Evolutionary conservation across 2,888 invertebrate genomes (phyloP).

Genomic region (Drosophila yooni): DNA sequence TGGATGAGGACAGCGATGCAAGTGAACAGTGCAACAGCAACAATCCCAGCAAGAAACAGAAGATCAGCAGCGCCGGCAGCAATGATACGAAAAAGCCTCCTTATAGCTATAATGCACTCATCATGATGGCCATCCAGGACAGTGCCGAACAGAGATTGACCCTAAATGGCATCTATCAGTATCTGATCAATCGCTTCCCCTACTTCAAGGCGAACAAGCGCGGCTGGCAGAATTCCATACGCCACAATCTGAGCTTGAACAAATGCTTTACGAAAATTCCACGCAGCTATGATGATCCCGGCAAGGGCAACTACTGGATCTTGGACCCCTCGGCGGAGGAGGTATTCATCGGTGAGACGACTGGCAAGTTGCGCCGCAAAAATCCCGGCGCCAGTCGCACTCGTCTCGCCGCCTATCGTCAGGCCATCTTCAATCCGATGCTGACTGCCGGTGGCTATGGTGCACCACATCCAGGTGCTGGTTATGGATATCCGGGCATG

Average conservation of each 20-base stretch:
- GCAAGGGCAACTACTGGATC: slow-evolving; percentile 99
- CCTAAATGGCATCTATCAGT: slow-evolving; percentile 98
- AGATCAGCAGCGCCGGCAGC: slow-evolving; percentile 58
- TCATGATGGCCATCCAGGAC: slow-evolving; percentile 99
- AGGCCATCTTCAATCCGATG: slow-evolving; percentile 85
- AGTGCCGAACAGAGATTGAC: slow-evolving; percentile 97
- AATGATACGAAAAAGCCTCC: slow-evolving; percentile 93
- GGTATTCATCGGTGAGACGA: slow-evolving; percentile 98
- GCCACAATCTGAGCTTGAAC: slow-evolving; percentile 98
- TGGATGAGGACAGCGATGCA: slow-evolving; percentile 64
- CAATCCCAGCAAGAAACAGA: slow-evolving; percentile 70
- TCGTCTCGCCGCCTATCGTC: slow-evolving; percentile 94
- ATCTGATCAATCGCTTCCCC: slow-evolving; percentile 98
- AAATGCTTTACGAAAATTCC: slow-evolving; percentile 99
- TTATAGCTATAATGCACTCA: slow-evolving; percentile 99
- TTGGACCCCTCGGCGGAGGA: slow-evolving; percentile 98
- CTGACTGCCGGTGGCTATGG: slow-evolving; percentile 71
- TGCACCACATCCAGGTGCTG: slow-evolving; percentile 49
- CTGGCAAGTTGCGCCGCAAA: slow-evolving; percentile 96
- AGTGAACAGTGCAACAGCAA: slow-evolving; percentile 53
- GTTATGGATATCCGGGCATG: slow-evolving; percentile 64
- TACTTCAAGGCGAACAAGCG: slow-evolving; percentile 98
- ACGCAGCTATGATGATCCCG: slow-evolving; percentile 98
- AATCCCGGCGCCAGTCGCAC: slow-evolving; percentile 96
- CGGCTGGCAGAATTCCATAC: slow-evolving; percentile 99